These are phyloP conservation scores for Ridgeia piscesae DNA, from an alignment of 1,140 invertebrate species.

Conservation along the genomic window DNA sequence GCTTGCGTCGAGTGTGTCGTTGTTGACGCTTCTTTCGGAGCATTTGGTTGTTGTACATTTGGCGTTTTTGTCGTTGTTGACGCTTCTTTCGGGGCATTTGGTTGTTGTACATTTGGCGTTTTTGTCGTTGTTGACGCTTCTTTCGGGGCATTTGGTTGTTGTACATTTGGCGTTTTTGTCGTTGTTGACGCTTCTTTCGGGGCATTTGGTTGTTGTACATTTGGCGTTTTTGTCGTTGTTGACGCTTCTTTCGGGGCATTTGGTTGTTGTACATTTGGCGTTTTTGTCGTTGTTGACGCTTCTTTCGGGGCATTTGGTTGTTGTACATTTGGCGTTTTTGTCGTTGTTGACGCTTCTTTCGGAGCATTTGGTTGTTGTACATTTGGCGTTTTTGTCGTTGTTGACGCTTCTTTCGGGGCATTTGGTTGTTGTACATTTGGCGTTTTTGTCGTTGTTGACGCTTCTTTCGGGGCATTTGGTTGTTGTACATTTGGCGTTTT, in stretches of 20 bases:
- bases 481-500: background rate
- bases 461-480: background rate
- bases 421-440: background rate
- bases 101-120: background rate
- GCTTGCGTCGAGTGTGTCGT: too few relatives aligned
- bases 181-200: background rate
- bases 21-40: too few relatives aligned
- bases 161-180: background rate
- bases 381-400: background rate
- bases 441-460: background rate
- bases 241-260: background rate
- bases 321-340: background rate
- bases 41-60: background rate
- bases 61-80: background rate
- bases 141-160: background rate
- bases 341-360: background rate
- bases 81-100: background rate
- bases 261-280: background rate
- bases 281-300: background rate
- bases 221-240: background rate
- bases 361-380: background rate
- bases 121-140: background rate
- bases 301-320: background rate
- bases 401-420: background rate
- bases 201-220: background rate